These are phyloP conservation scores for Thalassoma bifasciatum DNA, from an alignment of 2,113 vertebrate species.

Conservation along the genomic window DNA sequence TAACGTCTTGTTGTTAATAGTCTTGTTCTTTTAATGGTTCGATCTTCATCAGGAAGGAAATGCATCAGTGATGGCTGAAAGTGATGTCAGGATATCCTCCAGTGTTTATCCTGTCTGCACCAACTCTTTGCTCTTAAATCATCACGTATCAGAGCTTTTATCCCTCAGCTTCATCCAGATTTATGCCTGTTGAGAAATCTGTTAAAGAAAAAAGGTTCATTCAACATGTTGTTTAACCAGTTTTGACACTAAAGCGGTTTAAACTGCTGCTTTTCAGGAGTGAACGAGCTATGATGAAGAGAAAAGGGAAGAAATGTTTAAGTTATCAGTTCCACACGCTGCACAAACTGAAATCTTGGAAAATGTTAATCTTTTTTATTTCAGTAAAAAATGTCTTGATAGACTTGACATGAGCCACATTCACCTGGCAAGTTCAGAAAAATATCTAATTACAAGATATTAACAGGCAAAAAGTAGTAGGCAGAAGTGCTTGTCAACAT, in stretches of 20 bases:
- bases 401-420: too few species aligned
- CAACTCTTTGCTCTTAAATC: not conserved
- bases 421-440: too few species aligned
- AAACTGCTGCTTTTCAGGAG: too few species aligned
- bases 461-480: too few species aligned
- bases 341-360: too few species aligned
- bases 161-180: not conserved
- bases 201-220: not conserved
- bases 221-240: not conserved
- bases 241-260: not conserved
- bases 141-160: not conserved
- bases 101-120: not conserved
- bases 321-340: too few species aligned
- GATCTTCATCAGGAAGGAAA: slow-evolving; percentile 9
- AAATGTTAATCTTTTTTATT: too few species aligned
- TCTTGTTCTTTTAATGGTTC: not conserved
- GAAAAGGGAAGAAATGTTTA: too few species aligned
- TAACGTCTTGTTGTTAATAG: not conserved
- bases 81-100: not conserved
- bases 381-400: too few species aligned
- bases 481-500: too few species aligned
- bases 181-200: not conserved
- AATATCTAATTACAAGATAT: too few species aligned
- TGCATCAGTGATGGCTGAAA: not conserved
- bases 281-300: too few species aligned